phyloP scores from a whole-genome alignment of 1,140 invertebrate species.

The Globodera ellingtonae region DNA sequence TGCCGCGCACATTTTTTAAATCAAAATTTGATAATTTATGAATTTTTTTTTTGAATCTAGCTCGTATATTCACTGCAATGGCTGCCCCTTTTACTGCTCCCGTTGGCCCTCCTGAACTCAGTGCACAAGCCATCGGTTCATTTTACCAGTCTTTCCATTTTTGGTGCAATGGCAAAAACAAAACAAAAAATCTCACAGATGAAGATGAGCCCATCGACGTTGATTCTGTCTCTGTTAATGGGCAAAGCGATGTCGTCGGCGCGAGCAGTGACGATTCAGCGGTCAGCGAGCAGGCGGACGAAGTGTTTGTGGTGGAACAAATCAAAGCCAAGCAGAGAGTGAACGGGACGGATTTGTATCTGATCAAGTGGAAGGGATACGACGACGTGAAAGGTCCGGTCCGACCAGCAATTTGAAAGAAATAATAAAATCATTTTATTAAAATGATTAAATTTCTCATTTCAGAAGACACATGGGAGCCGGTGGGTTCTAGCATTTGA shows the following conservation, averaged over 20 bases:
- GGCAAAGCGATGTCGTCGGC: not conserved
- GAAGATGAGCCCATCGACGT: not conserved
- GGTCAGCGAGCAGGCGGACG: not conserved
- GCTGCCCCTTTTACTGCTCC: too few relatives aligned
- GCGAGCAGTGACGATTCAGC: not conserved
- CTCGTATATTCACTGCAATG: too few relatives aligned
- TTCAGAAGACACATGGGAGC: not conserved
- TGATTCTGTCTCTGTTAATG: not conserved
- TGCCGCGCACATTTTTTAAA: too few relatives aligned
- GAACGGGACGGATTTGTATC: not conserved
- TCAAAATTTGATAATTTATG: too few relatives aligned
- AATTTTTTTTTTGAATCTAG: too few relatives aligned
- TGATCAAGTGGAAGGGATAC: not conserved
- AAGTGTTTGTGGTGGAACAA: not conserved
- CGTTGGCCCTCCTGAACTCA: too few relatives aligned
- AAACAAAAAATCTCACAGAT: too few relatives aligned
- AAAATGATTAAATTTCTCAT: not conserved
- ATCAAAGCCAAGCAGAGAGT: not conserved
- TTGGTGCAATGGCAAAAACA: too few relatives aligned
- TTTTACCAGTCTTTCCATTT: too few relatives aligned
- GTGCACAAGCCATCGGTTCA: too few relatives aligned
- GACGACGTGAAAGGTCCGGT: not conserved
- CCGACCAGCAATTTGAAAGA: not conserved
- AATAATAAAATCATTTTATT: too few relatives aligned
- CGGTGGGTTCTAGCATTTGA: not conserved